Evolutionary conservation across 1,140 invertebrate genomes (phyloP).

Genomic region (Odontomachus brunneus): DNA sequence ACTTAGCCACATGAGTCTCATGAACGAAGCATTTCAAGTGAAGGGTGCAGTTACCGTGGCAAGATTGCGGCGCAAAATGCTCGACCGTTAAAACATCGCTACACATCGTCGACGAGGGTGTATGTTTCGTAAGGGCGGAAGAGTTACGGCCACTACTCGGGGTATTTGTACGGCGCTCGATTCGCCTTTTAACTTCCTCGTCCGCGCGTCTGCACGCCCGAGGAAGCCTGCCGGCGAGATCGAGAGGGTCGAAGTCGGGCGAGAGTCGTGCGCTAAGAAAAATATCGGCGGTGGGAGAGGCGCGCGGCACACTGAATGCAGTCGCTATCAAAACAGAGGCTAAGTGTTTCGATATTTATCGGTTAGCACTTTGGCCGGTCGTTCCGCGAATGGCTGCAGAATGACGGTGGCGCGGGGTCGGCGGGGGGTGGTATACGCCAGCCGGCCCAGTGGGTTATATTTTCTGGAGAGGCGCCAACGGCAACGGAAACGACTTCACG

Average conservation of each 20-base stretch:
- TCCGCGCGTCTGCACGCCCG: background rate
- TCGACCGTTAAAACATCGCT: background rate
- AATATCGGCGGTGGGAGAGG: conserved; percentile 44
- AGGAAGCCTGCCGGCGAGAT: conserved; percentile 1
- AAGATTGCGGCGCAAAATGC: background rate
- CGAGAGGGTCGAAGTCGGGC: conserved; percentile 8
- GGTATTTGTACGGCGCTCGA: conserved; percentile 19
- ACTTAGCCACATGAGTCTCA: background rate
- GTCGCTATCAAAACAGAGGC: conserved; percentile 78
- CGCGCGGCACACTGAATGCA: conserved; percentile 52
- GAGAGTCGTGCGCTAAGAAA: conserved; percentile 53
- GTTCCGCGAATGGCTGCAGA: conserved; percentile 65
- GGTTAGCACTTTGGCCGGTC: conserved; percentile 73
- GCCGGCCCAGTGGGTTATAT: conserved; percentile 73
- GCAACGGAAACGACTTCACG: conserved; percentile 65
- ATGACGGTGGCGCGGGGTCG: conserved; percentile 52
- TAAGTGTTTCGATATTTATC: conserved; percentile 84
- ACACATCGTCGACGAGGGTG: conserved; percentile 2
- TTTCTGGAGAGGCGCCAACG: conserved; percentile 80
- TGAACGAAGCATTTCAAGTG: background rate
- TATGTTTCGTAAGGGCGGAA: conserved; percentile 19
- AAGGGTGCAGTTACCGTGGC: background rate
- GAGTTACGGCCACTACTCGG: conserved; percentile 22
- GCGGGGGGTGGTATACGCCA: conserved; percentile 35
- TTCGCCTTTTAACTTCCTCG: conserved; percentile 28